These are phyloP conservation scores for Oncorhynchus mykiss DNA, from an alignment of 2,113 vertebrate genomes.

Conservation along the genomic window DNA sequence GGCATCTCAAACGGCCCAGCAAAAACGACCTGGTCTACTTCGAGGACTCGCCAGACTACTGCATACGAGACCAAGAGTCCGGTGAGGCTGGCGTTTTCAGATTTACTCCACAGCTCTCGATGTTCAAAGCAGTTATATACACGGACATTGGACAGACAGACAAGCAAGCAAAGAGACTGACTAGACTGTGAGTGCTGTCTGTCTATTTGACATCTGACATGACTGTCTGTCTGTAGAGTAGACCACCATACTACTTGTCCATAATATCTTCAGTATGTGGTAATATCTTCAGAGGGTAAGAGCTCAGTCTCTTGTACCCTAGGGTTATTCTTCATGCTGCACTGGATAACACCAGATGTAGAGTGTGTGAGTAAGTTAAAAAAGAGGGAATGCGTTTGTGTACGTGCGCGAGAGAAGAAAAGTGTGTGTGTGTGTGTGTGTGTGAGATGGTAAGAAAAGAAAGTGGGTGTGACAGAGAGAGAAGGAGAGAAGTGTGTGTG, in stretches of 20 bases:
- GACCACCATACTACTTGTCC: conserved; percentile 6
- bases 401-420: background rate
- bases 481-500: background rate
- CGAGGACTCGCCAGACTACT: conserved; percentile 96
- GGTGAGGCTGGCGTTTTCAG: conserved; percentile 52
- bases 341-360: background rate
- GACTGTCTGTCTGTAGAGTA: conserved; percentile 16
- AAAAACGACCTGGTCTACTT: conserved; percentile 95
- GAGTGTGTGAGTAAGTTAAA: background rate
- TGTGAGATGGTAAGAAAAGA: background rate
- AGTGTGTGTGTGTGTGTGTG: conserved; percentile 28
- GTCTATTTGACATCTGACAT: background rate
- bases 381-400: background rate
- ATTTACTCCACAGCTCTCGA: too few species aligned
- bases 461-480: conserved; percentile 22
- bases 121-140: too few species aligned
- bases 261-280: conserved; percentile 9
- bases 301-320: background rate
- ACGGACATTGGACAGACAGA: too few species aligned
- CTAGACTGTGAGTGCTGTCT: too few species aligned
- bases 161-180: too few species aligned
- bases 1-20: conserved; percentile 85
- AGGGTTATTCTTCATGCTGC: background rate
- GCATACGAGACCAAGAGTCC: conserved; percentile 87
- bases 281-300: background rate